Base-by-base conservation (phyloP, 2,888 invertebrate genomes). In the Lochmaea capreae region DNA sequence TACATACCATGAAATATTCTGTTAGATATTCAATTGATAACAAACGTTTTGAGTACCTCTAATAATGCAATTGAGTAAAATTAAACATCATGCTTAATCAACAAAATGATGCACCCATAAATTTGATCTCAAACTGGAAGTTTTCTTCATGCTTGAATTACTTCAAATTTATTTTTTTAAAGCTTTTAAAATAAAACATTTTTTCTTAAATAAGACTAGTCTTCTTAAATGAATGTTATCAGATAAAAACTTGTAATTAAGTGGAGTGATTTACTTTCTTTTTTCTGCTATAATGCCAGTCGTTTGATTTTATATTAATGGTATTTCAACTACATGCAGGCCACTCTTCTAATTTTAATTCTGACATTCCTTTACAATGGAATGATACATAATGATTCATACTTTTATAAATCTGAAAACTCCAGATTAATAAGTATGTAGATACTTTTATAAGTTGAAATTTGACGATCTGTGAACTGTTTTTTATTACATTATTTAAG, bases 401-500 rank as follows among this genome's bases (percentile, higher is more conserved):
- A 42, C 57, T 42, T 33, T 26, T 33, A n/a, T n/a, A 67, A 11
- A 59, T 33, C 11, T 61, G 39, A 59, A 68, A 61, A 49, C 16
- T 39, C 18, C 10, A 33, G 59, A 59, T 33, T 58, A 18, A 22
- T 16, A 58, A 58, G 26, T 58, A 58, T 11, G 12, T 22, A 58
- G 22, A 58, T 65, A 43, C 16, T 57, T 66, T 66, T 66, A 61
- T 68, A 65, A 71, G 62, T 73, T 69, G 26, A 57, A 71, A 61
- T 71, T 65, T 75, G 72, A 68, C 39, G 77, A 78, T 78, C 75
- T 78, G 78, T 76, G 75, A 73, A 73, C 66, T 68, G 46, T 65
- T 72, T 72, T 77, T 67, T 72, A 69, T 77, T 71, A 67, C 52
- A 73, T 72, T 70, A 77, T 70, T 71, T 75, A 65, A 73, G 65